Conservation (phyloP, 1,140 invertebrate species). For the Metopolophium dirhodum region DNA sequence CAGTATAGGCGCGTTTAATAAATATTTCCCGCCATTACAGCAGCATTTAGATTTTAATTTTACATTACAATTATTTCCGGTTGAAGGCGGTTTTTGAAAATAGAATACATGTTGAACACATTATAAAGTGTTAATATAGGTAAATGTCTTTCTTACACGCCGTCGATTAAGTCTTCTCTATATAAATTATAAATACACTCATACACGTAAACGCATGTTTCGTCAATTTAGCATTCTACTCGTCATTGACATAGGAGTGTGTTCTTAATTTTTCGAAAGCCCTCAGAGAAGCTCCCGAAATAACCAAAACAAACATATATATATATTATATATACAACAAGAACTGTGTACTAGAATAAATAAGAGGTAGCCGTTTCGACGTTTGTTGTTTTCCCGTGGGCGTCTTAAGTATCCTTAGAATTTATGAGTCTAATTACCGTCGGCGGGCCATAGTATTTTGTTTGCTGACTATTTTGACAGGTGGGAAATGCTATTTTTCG, state of each 20-base stretch:
- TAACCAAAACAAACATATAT: not conserved
- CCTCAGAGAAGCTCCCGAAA: not conserved
- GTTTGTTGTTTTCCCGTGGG: constrained; percentile 27
- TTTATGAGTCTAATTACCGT: constrained; percentile 44
- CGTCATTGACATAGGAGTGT: not conserved
- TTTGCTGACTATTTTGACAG: constrained; percentile 51
- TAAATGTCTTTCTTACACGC: not conserved
- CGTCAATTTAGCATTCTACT: not conserved
- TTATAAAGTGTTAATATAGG: not conserved
- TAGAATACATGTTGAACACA: not conserved
- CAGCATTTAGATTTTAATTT: not conserved
- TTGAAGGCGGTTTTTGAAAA: not conserved
- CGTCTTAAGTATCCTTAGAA: constrained; percentile 37
- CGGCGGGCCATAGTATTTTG: constrained; percentile 20
- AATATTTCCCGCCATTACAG: not conserved
- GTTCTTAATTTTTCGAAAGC: not conserved
- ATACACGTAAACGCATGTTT: not conserved
- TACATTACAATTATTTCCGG: not conserved
- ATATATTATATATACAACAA: not conserved
- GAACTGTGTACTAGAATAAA: constrained; percentile 19
- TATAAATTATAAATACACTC: not conserved
- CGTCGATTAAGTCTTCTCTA: not conserved
- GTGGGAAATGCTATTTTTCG: constrained; percentile 49
- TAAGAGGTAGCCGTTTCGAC: constrained; percentile 48
- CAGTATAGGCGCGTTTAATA: not conserved